Evolutionary conservation across 2,113 vertebrate genomes (phyloP).

Genomic region (Hucho hucho): DNA sequence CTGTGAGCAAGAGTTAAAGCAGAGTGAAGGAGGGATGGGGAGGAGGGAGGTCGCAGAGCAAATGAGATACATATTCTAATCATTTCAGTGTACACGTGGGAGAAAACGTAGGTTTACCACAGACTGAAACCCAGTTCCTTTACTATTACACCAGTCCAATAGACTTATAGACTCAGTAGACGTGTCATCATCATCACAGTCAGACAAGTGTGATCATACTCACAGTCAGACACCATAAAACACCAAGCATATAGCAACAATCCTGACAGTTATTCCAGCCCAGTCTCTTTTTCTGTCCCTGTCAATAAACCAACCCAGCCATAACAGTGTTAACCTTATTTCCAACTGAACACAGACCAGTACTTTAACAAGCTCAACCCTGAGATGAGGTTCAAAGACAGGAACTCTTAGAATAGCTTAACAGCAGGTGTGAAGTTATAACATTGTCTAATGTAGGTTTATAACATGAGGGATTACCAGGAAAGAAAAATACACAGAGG

Average conservation of each 20-base stretch:
- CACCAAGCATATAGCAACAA: neutral
- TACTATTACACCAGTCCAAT: neutral
- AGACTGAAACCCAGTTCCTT: neutral
- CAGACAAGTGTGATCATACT: neutral
- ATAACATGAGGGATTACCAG: constrained; percentile 22
- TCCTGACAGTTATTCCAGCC: neutral
- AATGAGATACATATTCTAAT: constrained; percentile 39
- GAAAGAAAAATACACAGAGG: neutral
- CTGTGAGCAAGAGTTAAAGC: constrained; percentile 32
- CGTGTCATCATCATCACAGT: neutral
- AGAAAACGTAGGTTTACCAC: neutral
- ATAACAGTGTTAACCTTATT: neutral
- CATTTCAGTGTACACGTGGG: constrained; percentile 6
- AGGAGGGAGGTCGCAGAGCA: neutral
- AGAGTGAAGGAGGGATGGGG: constrained; percentile 6
- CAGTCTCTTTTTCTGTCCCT: no score
- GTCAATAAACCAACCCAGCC: neutral
- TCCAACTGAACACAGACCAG: neutral
- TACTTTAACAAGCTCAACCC: neutral
- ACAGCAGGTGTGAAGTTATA: neutral
- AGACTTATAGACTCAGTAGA: neutral
- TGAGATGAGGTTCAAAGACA: constrained; percentile 1
- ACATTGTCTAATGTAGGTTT: neutral
- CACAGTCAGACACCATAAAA: neutral
- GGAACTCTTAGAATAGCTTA: constrained; percentile 6